A percentile compares a stretch with the other conserved stretches of the same genome.
Evolutionary conservation across 2,113 vertebrate species (phyloP).

Genomic region (Anas platyrhynchos): DNA sequence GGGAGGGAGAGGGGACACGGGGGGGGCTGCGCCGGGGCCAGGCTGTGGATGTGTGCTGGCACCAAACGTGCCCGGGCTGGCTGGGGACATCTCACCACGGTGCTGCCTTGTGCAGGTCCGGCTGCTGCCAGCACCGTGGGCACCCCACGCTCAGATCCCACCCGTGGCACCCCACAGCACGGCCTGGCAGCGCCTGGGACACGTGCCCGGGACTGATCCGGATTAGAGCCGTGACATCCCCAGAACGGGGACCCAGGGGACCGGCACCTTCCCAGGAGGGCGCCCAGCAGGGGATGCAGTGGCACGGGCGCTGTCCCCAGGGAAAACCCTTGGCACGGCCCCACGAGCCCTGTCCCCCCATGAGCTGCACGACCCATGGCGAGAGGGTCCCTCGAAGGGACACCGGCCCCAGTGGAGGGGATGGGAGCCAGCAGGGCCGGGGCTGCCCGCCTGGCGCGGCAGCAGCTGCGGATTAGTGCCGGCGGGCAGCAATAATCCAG

Average conservation of each 20-base stretch:
- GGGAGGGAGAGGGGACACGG: neutral
- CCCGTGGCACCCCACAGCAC: fast-evolving
- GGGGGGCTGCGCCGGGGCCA: fast-evolving
- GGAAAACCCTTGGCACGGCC: fast-evolving
- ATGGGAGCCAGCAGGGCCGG: neutral
- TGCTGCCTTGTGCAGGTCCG: no score
- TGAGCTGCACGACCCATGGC: fast-evolving
- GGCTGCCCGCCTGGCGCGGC: fast-evolving
- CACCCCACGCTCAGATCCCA: neutral
- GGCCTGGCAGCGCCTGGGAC: neutral
- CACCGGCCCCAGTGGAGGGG: fast-evolving
- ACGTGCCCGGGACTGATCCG: neutral
- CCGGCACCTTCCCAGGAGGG: neutral
- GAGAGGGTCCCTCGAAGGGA: fast-evolving
- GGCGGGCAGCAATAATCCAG: neutral
- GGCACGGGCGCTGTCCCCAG: fast-evolving
- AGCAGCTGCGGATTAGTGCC: neutral
- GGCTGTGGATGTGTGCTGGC: neutral
- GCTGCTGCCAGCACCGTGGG: no score
- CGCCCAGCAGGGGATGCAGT: fast-evolving
- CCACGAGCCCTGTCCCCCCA: fast-evolving
- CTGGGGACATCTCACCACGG: fast-evolving
- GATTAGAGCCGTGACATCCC: neutral
- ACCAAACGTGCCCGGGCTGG: fast-evolving
- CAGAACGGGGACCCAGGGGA: neutral